phyloP scores from a whole-genome alignment of 1,140 invertebrate species.

The Solenopsis invicta region DNA sequence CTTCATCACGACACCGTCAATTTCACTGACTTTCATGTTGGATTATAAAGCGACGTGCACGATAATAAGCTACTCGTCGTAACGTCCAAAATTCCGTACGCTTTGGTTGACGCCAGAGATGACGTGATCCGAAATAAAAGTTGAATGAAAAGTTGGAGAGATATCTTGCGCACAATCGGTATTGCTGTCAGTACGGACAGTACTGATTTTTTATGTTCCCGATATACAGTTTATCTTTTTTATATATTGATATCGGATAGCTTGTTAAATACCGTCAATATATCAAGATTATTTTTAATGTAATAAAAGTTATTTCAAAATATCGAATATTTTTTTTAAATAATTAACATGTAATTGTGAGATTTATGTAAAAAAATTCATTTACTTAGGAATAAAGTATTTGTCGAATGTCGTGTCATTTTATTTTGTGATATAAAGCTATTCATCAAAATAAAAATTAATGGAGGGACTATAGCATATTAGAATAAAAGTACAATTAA shows the following conservation, averaged over 20 bases:
- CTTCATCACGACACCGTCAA: neutral
- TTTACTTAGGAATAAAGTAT: neutral
- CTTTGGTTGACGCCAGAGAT: neutral
- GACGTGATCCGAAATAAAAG: slow-evolving; percentile 5
- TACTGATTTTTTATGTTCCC: neutral
- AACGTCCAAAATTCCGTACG: neutral
- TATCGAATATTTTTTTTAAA: slow-evolving; percentile 2
- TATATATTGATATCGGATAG: slow-evolving; percentile 5
- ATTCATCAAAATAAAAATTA: neutral
- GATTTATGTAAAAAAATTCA: slow-evolving; percentile 17
- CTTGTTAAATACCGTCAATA: slow-evolving; percentile 7
- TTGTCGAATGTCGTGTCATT: neutral
- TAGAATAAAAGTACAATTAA: neutral
- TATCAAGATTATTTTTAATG: slow-evolving; percentile 9
- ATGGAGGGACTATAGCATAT: neutral
- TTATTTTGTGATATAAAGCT: neutral
- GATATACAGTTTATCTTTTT: neutral
- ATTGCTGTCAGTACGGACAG: neutral
- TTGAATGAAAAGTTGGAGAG: neutral
- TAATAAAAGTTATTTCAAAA: neutral
- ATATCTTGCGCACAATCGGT: neutral
- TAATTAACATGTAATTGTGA: neutral
- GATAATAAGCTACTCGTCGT: neutral
- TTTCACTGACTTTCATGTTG: neutral
- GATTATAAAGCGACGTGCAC: neutral